phyloP scores from a whole-genome alignment of 2,888 invertebrate species.

The Theretra japonica region DNA sequence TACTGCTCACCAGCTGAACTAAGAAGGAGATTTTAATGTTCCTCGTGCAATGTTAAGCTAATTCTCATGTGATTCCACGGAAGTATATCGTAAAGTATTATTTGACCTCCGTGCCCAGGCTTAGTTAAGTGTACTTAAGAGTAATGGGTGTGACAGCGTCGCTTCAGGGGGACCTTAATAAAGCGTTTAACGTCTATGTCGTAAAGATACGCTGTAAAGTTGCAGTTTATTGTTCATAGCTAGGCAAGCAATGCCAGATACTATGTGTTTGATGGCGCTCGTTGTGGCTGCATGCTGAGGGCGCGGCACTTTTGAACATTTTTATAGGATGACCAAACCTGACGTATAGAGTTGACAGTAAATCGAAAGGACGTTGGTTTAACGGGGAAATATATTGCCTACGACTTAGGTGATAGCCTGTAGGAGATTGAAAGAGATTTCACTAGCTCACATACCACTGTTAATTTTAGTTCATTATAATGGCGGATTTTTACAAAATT shows the following conservation, averaged over 20 bases:
- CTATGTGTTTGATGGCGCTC: slow-evolving; percentile 25
- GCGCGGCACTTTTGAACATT: not conserved
- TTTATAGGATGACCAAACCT: not conserved
- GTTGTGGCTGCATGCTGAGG: slow-evolving; percentile 22
- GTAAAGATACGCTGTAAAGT: slow-evolving; percentile 46
- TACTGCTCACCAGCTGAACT: not conserved
- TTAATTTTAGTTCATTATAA: too few relatives aligned
- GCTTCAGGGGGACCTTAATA: slow-evolving; percentile 41
- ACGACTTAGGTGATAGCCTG: too few relatives aligned
- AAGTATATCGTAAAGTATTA: not conserved
- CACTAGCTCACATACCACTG: not conserved
- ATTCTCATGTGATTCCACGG: not conserved
- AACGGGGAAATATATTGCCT: too few relatives aligned
- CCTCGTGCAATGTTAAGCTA: too few relatives aligned
- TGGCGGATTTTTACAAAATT: too few relatives aligned
- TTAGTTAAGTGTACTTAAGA: slow-evolving; percentile 24
- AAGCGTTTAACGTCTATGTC: slow-evolving; percentile 47
- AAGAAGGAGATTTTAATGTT: not conserved
- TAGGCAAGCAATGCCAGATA: slow-evolving; percentile 30
- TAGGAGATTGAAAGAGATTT: not conserved
- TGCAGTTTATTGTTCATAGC: slow-evolving; percentile 38
- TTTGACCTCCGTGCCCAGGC: slow-evolving; percentile 5
- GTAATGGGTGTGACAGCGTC: slow-evolving; percentile 24
- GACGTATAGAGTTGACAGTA: not conserved
- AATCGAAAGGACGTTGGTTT: too few relatives aligned